Evolutionary conservation across 2,888 invertebrate species (phyloP).

Genomic region (Macrophya alboannulata): DNA sequence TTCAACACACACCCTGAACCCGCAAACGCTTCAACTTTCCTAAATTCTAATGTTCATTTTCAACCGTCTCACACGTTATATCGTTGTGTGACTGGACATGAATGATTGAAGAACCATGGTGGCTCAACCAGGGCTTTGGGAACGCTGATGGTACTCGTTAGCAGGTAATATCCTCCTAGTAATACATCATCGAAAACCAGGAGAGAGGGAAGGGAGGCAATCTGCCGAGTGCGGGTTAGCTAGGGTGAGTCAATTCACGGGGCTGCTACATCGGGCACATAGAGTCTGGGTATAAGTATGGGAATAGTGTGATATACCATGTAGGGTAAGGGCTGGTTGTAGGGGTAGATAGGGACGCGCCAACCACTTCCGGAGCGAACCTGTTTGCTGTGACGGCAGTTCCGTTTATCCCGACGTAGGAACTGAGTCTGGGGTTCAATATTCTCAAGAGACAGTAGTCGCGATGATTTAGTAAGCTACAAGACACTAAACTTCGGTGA

Average conservation of each 20-base stretch:
- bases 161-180: slow-evolving; percentile 51
- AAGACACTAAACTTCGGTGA: not conserved
- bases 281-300: slow-evolving; percentile 16
- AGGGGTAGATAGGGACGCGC: slow-evolving; percentile 45
- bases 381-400: slow-evolving; percentile 38
- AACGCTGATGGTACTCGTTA: slow-evolving; percentile 52
- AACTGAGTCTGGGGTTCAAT: not conserved
- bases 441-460: slow-evolving; percentile 2
- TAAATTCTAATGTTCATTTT: not conserved
- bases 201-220: slow-evolving; percentile 24
- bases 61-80: slow-evolving; percentile 24
- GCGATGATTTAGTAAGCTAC: not conserved
- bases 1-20: too few relatives aligned
- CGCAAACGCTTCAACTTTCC: not conserved
- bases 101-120: slow-evolving; percentile 35
- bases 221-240: slow-evolving; percentile 31
- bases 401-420: slow-evolving; percentile 14
- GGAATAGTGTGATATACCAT: not conserved
- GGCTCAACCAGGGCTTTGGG: slow-evolving; percentile 29
- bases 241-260: slow-evolving; percentile 32
- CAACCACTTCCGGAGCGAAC: slow-evolving; percentile 43
- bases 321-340: not conserved
- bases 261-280: slow-evolving; percentile 14
- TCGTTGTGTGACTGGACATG: slow-evolving; percentile 28
- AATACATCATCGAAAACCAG: slow-evolving; percentile 52